A percentile compares a stretch with the other conserved stretches of the same genome.
These are phyloP conservation scores for Synanthedon formicaeformis DNA, from an alignment of 2,888 invertebrate species.

Conservation along the genomic window DNA sequence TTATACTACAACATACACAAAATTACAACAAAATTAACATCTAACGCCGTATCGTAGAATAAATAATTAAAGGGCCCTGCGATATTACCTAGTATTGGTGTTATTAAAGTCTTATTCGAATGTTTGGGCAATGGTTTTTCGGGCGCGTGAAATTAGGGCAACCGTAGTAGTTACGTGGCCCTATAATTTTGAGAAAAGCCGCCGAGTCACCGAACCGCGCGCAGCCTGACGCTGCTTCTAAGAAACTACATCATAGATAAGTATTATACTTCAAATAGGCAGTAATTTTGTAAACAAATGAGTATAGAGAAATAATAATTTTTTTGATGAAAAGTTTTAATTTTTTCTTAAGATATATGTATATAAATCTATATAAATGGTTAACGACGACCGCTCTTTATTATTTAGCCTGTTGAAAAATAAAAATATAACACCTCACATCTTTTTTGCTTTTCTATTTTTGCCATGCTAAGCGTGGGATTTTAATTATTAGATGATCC, in stretches of 20 bases:
- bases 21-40: too few species aligned
- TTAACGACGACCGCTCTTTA: background rate
- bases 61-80: background rate
- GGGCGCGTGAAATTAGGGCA: conserved; percentile 47
- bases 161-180: conserved; percentile 36
- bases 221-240: conserved; percentile 20
- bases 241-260: conserved; percentile 15
- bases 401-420: too few species aligned
- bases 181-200: conserved; percentile 52
- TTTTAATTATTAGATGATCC: too few species aligned
- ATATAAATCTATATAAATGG: background rate
- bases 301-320: background rate
- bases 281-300: background rate
- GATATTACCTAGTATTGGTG: conserved; percentile 15
- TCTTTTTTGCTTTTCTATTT: too few species aligned
- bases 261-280: background rate
- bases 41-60: background rate
- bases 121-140: conserved; percentile 46
- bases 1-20: too few species aligned
- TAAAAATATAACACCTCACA: too few species aligned
- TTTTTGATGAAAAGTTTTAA: background rate
- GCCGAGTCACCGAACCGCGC: conserved; percentile 21
- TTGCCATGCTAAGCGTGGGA: too few species aligned
- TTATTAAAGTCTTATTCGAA: conserved; percentile 60
- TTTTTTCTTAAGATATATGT: background rate